Percentiles rank a stretch among this genome's conserved stretches.
These are phyloP conservation scores for Neogobius melanostomus DNA, from an alignment of 2,113 vertebrate species.

Conservation along the genomic window DNA sequence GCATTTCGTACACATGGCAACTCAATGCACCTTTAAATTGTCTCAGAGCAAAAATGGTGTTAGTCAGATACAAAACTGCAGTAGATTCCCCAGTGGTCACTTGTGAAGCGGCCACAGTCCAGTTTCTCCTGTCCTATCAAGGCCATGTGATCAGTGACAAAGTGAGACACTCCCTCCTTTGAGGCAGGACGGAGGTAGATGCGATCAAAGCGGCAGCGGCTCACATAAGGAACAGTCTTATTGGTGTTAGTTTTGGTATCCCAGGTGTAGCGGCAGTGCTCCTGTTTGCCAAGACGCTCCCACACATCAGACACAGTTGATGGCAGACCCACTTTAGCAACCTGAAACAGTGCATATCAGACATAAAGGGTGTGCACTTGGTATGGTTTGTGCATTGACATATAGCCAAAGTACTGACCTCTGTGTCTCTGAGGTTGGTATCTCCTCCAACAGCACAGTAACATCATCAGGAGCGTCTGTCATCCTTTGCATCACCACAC, in stretches of 20 bases:
- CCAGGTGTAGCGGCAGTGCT: conserved; percentile 93
- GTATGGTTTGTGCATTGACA: too few species aligned
- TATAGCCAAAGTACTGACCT: conserved; percentile 72
- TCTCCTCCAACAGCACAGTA: conserved; percentile 93
- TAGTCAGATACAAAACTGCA: conserved; percentile 75
- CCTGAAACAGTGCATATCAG: conserved; percentile 66
- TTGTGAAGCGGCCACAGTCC: conserved; percentile 88
- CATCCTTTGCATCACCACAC: conserved; percentile 78
- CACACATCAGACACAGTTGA: conserved; percentile 82
- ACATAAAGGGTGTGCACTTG: conserved; percentile 2
- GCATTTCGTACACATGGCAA: too few species aligned
- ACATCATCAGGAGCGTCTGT: conserved; percentile 75
- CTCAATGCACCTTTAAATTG: too few species aligned
- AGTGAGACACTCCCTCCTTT: conserved; percentile 38
- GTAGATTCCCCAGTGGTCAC: conserved; percentile 96
- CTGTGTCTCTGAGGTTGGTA: conserved; percentile 90
- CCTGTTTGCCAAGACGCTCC: conserved; percentile 86
- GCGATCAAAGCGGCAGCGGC: conserved; percentile 89
- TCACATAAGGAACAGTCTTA: conserved; percentile 66
- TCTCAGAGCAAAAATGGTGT: not conserved
- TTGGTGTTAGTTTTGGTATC: conserved; percentile 89
- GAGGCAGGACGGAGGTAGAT: conserved; percentile 80
- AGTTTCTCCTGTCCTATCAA: conserved; percentile 91
- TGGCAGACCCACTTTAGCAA: conserved; percentile 84
- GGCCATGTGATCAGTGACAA: conserved; percentile 84